phyloP scores from a whole-genome alignment of 2,797 vertebrate genomes.

The Parotocinclus haroldoi region DNA sequence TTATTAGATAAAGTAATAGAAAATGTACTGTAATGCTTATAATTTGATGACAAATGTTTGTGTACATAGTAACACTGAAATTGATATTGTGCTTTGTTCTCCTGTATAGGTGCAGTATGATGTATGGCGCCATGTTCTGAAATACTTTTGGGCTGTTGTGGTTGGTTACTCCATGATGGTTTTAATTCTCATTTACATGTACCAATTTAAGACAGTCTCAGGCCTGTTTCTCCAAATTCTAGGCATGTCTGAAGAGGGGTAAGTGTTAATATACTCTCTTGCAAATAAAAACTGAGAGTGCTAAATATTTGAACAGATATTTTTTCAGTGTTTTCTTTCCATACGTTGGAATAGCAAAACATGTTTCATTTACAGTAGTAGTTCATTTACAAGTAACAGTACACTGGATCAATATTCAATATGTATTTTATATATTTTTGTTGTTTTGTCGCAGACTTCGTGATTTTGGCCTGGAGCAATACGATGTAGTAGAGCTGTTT shows the following conservation, averaged over 20 bases:
- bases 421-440: background rate
- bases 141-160: conserved; percentile 73
- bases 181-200: conserved; percentile 71
- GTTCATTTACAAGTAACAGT: too few relatives aligned
- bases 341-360: too few relatives aligned
- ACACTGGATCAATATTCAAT: too few relatives aligned
- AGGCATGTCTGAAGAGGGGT: conserved; percentile 78
- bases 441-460: conserved; percentile 56
- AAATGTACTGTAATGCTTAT: too few relatives aligned
- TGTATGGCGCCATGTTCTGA: conserved; percentile 65
- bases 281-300: too few relatives aligned
- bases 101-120: conserved; percentile 61
- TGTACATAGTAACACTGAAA: too few relatives aligned
- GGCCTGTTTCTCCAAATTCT: conserved; percentile 71
- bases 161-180: conserved; percentile 77
- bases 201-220: conserved; percentile 76
- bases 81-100: too few relatives aligned
- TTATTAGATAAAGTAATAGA: too few relatives aligned
- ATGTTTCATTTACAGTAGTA: too few relatives aligned
- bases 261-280: conserved; percentile 34
- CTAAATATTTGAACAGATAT: too few relatives aligned
- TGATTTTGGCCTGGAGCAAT: conserved; percentile 72
- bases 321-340: too few relatives aligned
- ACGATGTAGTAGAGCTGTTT: conserved; percentile 67
- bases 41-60: too few relatives aligned